Base-by-base conservation (phyloP, 53 echinoderm and acorn worm species). In the Luidia sarsii region DNA sequence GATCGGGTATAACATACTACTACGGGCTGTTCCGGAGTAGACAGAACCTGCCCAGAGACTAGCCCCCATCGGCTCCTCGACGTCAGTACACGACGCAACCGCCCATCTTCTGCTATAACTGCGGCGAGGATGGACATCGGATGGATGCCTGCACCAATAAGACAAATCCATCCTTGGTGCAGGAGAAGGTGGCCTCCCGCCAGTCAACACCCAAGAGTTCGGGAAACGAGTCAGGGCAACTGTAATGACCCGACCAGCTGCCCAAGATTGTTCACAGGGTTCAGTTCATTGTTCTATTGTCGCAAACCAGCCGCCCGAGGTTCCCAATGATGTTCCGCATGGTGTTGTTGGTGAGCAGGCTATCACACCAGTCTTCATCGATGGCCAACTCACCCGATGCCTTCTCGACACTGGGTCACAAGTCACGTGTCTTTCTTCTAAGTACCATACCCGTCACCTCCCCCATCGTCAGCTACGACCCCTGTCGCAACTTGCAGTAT, bases 391-490 rank as follows among this genome's bases (percentile, higher is more conserved):
- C 8, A 71, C 73, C 25, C 35, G 48, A 51, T 71, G 54, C 59
- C 71, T 90, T 21, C 11, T 86, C 29, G 90, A 86, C 33, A 90
- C 90, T 28, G 90, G 90, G n/a, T 90, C 90, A 8, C 89, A 89
- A 25, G 83, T 89, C 20, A 86, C 81, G 4, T 87, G 87, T 49
- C n/a, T 91, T 7, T 57, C 70, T 1, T 39, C 61, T 6, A 27
- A 50, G 2, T 91, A 87, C 41, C 83, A 77, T 27, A 33, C 65
- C 6, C 18, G 50, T 15, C 50, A 90, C 33, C 86, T 90, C 1
- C 11, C 19, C 18, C 82, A 90, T 29, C 65, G 59, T 7, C 45
- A 50, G 1, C 33, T 90, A 3, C 11, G 35, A 11, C 82, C 90
- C 4, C 32, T 90, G 6, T 68, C 65, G n/a, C 68, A 86, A 3